These are phyloP conservation scores for Muscicapa striata DNA, from an alignment of 2,797 vertebrate species.

Conservation along the genomic window DNA sequence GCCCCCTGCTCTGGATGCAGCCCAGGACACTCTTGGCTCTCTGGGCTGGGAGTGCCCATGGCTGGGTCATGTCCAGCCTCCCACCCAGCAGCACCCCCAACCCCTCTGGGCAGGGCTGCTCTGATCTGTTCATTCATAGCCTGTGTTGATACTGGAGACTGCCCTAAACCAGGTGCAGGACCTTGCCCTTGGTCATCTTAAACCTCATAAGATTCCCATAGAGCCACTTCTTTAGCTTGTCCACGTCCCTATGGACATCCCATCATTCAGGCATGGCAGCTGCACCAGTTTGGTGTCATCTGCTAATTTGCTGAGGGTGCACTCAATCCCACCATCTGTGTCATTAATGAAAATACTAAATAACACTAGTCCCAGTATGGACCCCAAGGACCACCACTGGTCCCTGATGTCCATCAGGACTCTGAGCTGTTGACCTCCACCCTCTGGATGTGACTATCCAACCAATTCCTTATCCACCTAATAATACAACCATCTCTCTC, in stretches of 20 bases:
- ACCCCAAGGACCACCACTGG: neutral
- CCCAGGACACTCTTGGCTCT: neutral
- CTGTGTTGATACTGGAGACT: neutral
- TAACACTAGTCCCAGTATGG: neutral
- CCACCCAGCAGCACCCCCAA: accelerated
- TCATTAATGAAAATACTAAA: neutral
- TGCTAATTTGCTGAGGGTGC: neutral
- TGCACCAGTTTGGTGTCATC: neutral
- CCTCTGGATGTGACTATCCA: neutral
- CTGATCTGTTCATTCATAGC: neutral
- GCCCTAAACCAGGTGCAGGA: neutral
- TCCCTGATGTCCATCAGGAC: neutral
- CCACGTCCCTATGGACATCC: neutral
- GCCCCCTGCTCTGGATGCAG: neutral
- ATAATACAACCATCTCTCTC: neutral
- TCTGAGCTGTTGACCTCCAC: neutral
- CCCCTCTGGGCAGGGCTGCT: neutral
- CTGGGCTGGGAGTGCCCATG: neutral
- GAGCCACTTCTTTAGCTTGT: neutral
- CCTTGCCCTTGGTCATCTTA: neutral
- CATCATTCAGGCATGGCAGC: neutral
- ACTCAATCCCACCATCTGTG: neutral
- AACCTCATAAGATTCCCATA: neutral
- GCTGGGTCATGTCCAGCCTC: neutral
- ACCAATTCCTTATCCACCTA: neutral